These are phyloP conservation scores for Trichosurus vulpecula DNA, from an alignment of 2,797 vertebrate genomes.

Conservation along the genomic window DNA sequence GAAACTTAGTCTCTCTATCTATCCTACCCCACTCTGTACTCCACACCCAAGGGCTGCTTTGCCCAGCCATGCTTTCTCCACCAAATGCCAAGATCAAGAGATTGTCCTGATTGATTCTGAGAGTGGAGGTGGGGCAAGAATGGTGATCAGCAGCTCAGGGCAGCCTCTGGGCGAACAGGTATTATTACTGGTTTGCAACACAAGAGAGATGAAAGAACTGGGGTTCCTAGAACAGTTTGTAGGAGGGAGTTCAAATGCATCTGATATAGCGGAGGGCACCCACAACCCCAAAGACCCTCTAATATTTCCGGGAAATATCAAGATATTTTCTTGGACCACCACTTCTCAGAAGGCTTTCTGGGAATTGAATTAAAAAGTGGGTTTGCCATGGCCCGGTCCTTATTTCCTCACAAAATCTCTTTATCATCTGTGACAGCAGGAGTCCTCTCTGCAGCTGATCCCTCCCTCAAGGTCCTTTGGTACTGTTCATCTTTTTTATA, in stretches of 20 bases:
- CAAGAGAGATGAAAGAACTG: neutral
- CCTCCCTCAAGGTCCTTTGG: neutral
- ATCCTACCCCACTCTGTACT: neutral
- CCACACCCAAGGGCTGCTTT: neutral
- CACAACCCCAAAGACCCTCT: neutral
- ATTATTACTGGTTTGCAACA: neutral
- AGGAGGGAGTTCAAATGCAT: neutral
- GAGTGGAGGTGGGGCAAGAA: neutral
- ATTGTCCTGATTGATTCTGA: neutral
- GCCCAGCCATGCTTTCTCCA: neutral
- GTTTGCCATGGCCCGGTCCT: neutral
- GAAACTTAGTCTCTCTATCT: neutral
- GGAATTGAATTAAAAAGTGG: neutral
- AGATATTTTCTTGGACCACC: neutral
- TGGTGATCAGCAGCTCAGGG: neutral
- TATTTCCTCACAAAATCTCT: neutral
- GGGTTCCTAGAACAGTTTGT: neutral
- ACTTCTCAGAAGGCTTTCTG: neutral
- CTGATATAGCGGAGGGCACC: neutral
- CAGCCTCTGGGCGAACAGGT: neutral
- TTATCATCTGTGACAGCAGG: neutral
- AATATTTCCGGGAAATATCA: neutral
- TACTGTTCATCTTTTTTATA: neutral
- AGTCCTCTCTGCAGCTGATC: neutral
- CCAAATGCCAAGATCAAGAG: neutral